A percentile compares a stretch with the other conserved stretches of the same genome.
Conservation (phyloP, 2,888 invertebrate species). For the Parelbella ahira region DNA sequence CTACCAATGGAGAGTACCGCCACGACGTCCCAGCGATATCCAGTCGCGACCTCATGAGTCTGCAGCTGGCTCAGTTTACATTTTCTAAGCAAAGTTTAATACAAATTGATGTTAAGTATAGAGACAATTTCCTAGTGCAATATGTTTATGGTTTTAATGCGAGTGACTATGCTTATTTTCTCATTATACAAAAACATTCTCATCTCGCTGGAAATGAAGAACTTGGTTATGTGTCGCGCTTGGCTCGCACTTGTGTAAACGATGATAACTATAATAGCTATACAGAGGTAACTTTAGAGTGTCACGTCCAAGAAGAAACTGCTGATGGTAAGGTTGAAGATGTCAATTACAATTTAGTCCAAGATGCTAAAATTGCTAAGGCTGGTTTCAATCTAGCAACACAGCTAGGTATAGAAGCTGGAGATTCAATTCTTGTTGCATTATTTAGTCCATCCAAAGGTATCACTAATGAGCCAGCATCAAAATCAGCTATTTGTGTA, state of each 20-base stretch:
- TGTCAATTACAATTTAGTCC: conserved; percentile 92
- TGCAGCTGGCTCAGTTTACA: conserved; percentile 90
- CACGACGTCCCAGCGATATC: conserved; percentile 96
- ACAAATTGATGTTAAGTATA: conserved; percentile 94
- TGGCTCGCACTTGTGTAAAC: conserved; percentile 95
- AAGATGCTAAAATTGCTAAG: conserved; percentile 93
- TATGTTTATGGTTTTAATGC: conserved; percentile 98
- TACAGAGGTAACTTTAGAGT: conserved; percentile 96
- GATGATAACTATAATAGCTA: conserved; percentile 98
- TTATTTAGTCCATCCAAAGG: conserved; percentile 94
- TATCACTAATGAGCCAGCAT: conserved; percentile 90
- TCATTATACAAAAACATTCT: conserved; percentile 96
- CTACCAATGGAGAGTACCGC: conserved; percentile 93
- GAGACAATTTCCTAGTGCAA: conserved; percentile 96
- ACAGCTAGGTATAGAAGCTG: conserved; percentile 89
- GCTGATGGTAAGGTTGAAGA: conserved; percentile 71
- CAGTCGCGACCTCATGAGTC: conserved; percentile 89
- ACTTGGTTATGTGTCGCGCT: conserved; percentile 92
- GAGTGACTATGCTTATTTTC: conserved; percentile 97
- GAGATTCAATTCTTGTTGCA: conserved; percentile 91
- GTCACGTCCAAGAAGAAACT: conserved; percentile 84
- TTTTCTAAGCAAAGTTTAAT: conserved; percentile 92
- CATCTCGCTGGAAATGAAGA: conserved; percentile 94
- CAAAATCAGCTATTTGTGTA: conserved; percentile 94
- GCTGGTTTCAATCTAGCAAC: conserved; percentile 92